Percentiles rank a stretch among this genome's conserved stretches.
Conservation (phyloP, 2,797 vertebrate genomes). For the Centropyge bicolor region DNA sequence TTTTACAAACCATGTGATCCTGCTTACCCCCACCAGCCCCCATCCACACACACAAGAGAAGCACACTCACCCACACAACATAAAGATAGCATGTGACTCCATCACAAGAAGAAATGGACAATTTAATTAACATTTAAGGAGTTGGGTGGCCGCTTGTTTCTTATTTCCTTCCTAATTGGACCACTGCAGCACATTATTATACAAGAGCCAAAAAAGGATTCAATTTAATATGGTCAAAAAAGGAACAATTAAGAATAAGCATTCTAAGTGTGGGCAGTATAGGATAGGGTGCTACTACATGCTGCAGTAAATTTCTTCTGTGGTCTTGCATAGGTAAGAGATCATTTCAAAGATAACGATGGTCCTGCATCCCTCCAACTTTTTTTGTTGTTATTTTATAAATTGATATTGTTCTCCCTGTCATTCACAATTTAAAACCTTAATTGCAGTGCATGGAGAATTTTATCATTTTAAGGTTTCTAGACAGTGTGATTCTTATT, state of each 20-base stretch:
- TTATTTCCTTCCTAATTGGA: slow-evolving; percentile 39
- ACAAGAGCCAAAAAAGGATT: background rate
- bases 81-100: slow-evolving; percentile 47
- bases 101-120: slow-evolving; percentile 29
- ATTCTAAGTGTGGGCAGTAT: background rate
- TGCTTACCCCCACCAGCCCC: slow-evolving; percentile 22
- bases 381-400: no score
- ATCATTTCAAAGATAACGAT: no score
- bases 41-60: slow-evolving; percentile 4
- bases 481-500: no score
- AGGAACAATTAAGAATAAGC: background rate
- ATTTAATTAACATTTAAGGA: slow-evolving; percentile 51
- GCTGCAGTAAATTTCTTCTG: no score
- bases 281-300: background rate
- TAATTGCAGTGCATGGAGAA: no score
- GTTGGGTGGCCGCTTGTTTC: slow-evolving; percentile 33
- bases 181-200: slow-evolving; percentile 6
- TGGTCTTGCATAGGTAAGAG: no score
- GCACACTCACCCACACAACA: slow-evolving; percentile 17
- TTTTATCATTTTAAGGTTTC: no score
- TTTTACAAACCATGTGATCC: slow-evolving; percentile 51
- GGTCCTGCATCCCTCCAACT: no score
- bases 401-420: no score
- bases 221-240: background rate
- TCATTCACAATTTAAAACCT: no score